Evolutionary conservation across 2,113 vertebrate species (phyloP).

Genomic region (Heterocephalus glaber): DNA sequence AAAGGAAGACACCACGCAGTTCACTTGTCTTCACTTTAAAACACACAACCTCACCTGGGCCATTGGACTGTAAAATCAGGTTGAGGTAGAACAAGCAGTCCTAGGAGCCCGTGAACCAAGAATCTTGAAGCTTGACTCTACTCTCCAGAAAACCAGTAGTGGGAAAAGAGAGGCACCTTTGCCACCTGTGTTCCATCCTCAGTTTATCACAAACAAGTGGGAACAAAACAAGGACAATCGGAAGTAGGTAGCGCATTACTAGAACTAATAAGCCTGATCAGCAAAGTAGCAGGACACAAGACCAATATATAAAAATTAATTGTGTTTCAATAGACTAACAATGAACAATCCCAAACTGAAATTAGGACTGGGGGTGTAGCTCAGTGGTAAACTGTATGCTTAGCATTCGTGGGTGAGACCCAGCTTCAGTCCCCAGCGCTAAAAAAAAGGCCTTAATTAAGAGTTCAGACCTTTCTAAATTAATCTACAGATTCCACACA

Average conservation of each 20-base stretch:
- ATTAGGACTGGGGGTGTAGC: not conserved
- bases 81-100: not conserved
- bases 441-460: not conserved
- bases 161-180: not conserved
- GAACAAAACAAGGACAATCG: not conserved
- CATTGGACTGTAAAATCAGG: slow-evolving; percentile 11
- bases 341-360: not conserved
- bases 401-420: not conserved
- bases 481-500: not conserved
- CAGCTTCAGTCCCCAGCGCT: not conserved
- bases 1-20: not conserved
- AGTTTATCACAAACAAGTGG: not conserved
- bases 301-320: not conserved
- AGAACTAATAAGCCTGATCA: not conserved
- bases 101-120: not conserved
- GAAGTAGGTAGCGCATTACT: not conserved
- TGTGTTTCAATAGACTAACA: not conserved
- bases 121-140: not conserved
- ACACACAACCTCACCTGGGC: not conserved
- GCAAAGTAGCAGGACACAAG: not conserved
- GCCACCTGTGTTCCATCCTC: too few species aligned
- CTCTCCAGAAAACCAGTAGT: not conserved
- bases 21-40: slow-evolving; percentile 7
- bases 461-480: not conserved
- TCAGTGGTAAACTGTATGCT: not conserved